These are phyloP conservation scores for Brachyopa scutellaris DNA, from an alignment of 2,888 invertebrate genomes.

Conservation along the genomic window DNA sequence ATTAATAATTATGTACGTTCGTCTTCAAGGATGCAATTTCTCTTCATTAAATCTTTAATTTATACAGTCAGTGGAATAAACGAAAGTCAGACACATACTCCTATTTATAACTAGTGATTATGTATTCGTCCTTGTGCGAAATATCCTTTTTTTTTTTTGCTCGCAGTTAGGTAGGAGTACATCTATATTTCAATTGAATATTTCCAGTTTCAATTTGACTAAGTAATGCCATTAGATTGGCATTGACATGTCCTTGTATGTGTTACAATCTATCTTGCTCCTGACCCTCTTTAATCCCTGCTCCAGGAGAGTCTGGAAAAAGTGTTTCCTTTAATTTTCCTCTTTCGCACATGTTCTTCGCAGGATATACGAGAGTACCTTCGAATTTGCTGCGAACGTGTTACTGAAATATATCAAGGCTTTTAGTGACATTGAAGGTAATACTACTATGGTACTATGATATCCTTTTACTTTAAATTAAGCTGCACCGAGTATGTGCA, in stretches of 20 bases:
- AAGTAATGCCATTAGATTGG: conserved; percentile 67
- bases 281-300: conserved; percentile 7
- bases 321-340: conserved; percentile 16
- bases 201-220: conserved; percentile 68
- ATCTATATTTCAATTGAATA: conserved; percentile 35
- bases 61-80: not conserved
- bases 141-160: not conserved
- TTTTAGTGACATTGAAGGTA: conserved; percentile 53
- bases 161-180: not conserved
- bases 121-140: not conserved
- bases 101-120: not conserved
- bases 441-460: too few relatives aligned
- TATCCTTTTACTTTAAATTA: conserved; percentile 23
- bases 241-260: conserved; percentile 31
- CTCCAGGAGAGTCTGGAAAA: too few relatives aligned
- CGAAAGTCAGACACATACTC: not conserved
- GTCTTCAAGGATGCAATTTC: conserved; percentile 1
- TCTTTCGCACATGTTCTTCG: conserved; percentile 36
- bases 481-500: conserved; percentile 29
- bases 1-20: conserved; percentile 24
- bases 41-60: not conserved
- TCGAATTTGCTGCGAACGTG: conserved; percentile 28
- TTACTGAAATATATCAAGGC: conserved; percentile 26
- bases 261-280: too few relatives aligned
- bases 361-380: conserved; percentile 23